phyloP scores from a whole-genome alignment of 2,888 invertebrate species.

The Agapetus fuscipes region DNA sequence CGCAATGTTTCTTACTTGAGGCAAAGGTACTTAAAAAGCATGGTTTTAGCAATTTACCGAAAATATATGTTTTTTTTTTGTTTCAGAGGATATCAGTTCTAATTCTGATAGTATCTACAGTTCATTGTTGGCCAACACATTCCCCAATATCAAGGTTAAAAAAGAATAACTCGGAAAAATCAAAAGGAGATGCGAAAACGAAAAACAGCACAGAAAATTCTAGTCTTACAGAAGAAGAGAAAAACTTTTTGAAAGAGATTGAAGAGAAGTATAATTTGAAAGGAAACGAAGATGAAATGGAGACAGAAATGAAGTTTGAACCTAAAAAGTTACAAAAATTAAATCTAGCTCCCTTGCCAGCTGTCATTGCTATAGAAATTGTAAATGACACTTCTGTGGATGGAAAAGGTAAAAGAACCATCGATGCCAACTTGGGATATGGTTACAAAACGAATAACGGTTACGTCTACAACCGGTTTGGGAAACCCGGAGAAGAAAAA shows the following conservation, averaged over 20 bases:
- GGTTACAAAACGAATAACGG: conserved; percentile 48
- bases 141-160: conserved; percentile 5
- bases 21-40: too few species aligned
- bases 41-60: too few species aligned
- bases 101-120: background rate
- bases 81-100: conserved; percentile 8
- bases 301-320: conserved; percentile 16
- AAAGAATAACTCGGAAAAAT: conserved; percentile 2
- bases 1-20: too few species aligned
- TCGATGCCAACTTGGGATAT: conserved; percentile 63
- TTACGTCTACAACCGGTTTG: conserved; percentile 42
- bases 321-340: conserved; percentile 7
- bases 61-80: conserved; percentile 1
- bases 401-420: conserved; percentile 55
- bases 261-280: conserved; percentile 42
- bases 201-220: conserved; percentile 25
- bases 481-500: conserved; percentile 36
- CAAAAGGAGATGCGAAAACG: conserved; percentile 1
- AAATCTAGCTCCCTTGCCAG: conserved; percentile 34
- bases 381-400: conserved; percentile 46
- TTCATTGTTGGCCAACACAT: conserved; percentile 2
- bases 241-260: conserved; percentile 38
- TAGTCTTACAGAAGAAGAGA: conserved; percentile 38
- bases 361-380: conserved; percentile 53
- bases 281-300: conserved; percentile 23